Evolutionary conservation across 2,797 vertebrate species (phyloP), one percentile per base, ranked within the genome.

Genomic region (Remorina albescens): DNA sequence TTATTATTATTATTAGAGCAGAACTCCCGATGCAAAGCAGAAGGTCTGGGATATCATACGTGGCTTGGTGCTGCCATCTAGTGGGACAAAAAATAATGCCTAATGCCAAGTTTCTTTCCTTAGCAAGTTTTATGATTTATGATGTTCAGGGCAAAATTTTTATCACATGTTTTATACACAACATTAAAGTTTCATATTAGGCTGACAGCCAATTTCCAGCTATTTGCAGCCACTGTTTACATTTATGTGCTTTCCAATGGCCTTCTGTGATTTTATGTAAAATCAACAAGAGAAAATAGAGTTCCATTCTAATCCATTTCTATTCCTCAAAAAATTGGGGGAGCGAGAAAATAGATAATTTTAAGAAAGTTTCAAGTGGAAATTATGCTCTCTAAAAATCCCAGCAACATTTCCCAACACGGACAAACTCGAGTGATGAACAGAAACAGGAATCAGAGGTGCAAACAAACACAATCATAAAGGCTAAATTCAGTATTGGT

Each of bases 41-140:
- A 32, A 8, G n/a, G 7, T 32, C 30, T 44, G 59, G 12, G n/a
- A 11, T 37, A 21, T 36, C 12, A 25, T 47, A 58, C 5, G 36
- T 56, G 37, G 46, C 12, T 47, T 11, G 8, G 19, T 86, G 67
- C 71, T 82, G 39, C 67, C 86, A 84, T 83, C 88, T 86, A 68
- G 76, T 74, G 85, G 71, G 5, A 13, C 13, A 2, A 34, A 2
- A 34, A 2, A 11, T 50, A 5, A 10, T 36, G n/a, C 23, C n/a
- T 46, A n/a, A n/a, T n/a, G n/a, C 6, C 21, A 64, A 49, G 44
- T 2, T 2, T 67, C 25, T 42, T 11, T 13, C 44, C 2, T 23
- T n/a, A n/a, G n/a, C n/a, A n/a, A n/a, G n/a, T n/a, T n/a, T n/a
- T n/a, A n/a, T n/a, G n/a, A n/a, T n/a, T n/a, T n/a, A n/a, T n/a